Conservation (phyloP, 2,113 vertebrate species). For the Anser brachyrhynchus region DNA sequence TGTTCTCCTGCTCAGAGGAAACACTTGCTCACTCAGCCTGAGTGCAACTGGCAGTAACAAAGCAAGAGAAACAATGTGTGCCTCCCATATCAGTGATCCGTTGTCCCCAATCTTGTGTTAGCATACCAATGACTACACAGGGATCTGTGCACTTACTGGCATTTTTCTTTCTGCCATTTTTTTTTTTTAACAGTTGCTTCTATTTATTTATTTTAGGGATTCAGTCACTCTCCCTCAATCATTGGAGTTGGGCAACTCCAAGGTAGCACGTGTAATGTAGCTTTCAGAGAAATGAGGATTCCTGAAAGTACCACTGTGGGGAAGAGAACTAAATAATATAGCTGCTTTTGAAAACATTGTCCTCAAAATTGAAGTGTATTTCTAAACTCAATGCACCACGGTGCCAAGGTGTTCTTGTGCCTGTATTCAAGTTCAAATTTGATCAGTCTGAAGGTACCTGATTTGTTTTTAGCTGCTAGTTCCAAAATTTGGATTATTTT, state of each 20-base stretch:
- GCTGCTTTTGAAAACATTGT: neutral
- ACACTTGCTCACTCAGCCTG: neutral
- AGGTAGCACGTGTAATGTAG: accelerated
- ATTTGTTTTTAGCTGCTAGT: neutral
- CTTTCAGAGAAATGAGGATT: neutral
- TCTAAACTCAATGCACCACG: neutral
- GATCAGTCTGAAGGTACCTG: neutral
- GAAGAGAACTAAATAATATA: neutral
- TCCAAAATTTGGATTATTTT: neutral
- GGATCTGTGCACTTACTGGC: neutral
- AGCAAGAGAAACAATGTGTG: neutral
- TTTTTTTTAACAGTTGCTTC: neutral
- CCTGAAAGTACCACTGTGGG: neutral
- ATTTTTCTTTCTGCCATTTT: neutral
- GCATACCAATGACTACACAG: neutral
- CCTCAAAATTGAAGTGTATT: neutral
- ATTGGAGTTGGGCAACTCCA: neutral
- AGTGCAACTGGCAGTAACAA: neutral
- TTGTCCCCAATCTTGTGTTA: neutral
- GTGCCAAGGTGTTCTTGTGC: neutral
- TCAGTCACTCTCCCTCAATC: accelerated
- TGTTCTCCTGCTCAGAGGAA: neutral
- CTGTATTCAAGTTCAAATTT: neutral
- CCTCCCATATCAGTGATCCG: neutral
- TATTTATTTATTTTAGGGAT: neutral